A percentile compares a stretch with the other conserved stretches of the same genome.
Evolutionary conservation across 2,797 vertebrate species (phyloP).

Genomic region (Falco berigora): DNA sequence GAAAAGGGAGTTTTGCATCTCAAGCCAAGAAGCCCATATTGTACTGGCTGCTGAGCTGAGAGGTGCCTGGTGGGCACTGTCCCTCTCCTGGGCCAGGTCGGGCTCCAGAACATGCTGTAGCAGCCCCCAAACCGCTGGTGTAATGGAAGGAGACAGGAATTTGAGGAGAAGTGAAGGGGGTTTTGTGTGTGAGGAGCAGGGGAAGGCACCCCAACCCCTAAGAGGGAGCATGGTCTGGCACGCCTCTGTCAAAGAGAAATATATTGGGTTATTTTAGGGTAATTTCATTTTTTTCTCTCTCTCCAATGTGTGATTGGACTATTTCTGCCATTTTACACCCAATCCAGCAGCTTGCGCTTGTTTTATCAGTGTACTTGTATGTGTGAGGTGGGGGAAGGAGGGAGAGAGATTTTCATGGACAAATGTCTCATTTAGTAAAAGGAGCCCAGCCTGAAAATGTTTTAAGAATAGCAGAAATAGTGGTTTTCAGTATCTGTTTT

Average conservation of each 20-base stretch:
- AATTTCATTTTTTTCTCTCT: background rate
- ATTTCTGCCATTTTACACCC: background rate
- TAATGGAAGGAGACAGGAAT: background rate
- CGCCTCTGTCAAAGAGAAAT: background rate
- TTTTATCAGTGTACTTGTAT: background rate
- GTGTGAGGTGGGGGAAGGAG: too few species aligned
- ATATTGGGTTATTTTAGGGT: rapidly evolving
- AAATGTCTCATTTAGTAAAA: background rate
- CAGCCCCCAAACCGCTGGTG: too few species aligned
- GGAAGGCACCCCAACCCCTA: rapidly evolving
- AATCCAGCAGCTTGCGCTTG: background rate
- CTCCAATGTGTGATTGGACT: rapidly evolving
- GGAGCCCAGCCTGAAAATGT: background rate
- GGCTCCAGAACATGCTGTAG: rapidly evolving
- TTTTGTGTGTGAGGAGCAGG: background rate
- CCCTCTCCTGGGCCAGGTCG: too few species aligned
- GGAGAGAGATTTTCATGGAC: background rate
- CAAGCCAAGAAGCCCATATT: background rate
- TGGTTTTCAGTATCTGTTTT: background rate
- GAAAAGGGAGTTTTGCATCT: rapidly evolving
- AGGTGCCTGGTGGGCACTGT: background rate
- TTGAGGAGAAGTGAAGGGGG: rapidly evolving
- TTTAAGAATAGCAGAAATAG: background rate
- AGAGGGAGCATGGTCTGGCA: background rate
- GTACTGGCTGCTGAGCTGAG: background rate